Conservation (phyloP, 2,113 vertebrate species). For the Myxocyprinus asiaticus region DNA sequence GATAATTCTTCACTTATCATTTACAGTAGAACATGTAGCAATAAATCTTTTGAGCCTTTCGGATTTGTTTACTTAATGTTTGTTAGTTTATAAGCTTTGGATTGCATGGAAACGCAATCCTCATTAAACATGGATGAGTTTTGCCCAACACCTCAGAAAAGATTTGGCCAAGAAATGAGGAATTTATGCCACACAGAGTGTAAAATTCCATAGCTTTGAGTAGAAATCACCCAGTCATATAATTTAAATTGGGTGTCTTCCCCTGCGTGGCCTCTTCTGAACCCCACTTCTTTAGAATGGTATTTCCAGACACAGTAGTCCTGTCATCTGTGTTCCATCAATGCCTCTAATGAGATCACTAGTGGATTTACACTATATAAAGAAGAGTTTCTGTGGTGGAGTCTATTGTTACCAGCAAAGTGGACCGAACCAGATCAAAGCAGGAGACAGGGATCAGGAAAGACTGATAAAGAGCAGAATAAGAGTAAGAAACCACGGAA, state of each 20-base stretch:
- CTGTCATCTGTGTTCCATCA: conserved; percentile 43
- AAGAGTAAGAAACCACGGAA: conserved; percentile 23
- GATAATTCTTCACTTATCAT: too few relatives aligned
- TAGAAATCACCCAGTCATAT: conserved; percentile 35
- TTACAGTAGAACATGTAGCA: too few relatives aligned
- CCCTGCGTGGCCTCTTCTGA: conserved; percentile 18
- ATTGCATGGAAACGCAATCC: too few relatives aligned
- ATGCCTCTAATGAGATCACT: conserved; percentile 46
- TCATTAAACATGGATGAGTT: not conserved
- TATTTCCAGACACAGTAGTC: conserved; percentile 46
- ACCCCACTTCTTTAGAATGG: conserved; percentile 21
- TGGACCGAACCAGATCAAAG: conserved; percentile 16
- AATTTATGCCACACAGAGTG: conserved; percentile 8
- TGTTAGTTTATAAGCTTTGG: too few relatives aligned
- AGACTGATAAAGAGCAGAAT: conserved; percentile 28
- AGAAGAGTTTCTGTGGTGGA: conserved; percentile 36
- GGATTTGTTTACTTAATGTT: too few relatives aligned
- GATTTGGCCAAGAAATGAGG: not conserved
- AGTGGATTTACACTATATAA: conserved; percentile 45
- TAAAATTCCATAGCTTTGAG: conserved; percentile 20
- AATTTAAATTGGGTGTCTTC: conserved; percentile 40
- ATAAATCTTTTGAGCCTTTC: too few relatives aligned
- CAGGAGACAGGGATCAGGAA: not conserved
- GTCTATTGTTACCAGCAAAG: conserved; percentile 28
- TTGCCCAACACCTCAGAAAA: not conserved